These are phyloP conservation scores for Rhinopomastus cyanomelas DNA, from an alignment of 2,113 vertebrate species.

Conservation along the genomic window DNA sequence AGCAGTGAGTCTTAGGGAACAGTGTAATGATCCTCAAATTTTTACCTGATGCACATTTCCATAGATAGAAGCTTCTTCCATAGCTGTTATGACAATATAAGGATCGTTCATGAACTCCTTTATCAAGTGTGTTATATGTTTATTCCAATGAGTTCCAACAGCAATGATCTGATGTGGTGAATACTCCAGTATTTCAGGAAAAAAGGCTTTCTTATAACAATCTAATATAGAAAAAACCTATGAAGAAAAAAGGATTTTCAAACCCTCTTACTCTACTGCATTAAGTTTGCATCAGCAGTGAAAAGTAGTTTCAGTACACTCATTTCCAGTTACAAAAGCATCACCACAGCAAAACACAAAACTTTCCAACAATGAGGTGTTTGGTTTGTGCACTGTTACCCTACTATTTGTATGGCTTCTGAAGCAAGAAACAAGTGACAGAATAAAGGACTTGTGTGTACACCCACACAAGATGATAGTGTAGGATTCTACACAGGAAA, in stretches of 20 bases:
- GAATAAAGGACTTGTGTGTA: background rate
- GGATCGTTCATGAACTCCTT: slow-evolving; percentile 81
- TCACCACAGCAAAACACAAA: background rate
- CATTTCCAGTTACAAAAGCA: background rate
- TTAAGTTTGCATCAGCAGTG: background rate
- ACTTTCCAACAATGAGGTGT: background rate
- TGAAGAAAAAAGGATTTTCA: background rate
- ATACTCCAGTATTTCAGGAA: slow-evolving; percentile 52
- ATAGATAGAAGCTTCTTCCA: slow-evolving; percentile 87
- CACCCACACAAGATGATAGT: accelerated
- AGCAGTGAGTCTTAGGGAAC: background rate
- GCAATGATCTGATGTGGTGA: slow-evolving; percentile 82
- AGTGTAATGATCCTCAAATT: accelerated
- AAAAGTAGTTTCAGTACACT: background rate
- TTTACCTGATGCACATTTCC: slow-evolving; percentile 89
- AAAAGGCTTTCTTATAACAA: slow-evolving; percentile 78
- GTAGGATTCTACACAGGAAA: background rate
- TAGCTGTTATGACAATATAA: slow-evolving; percentile 77
- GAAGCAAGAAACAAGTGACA: background rate
- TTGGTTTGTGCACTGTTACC: background rate
- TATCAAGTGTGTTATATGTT: slow-evolving; percentile 71
- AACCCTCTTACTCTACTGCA: background rate
- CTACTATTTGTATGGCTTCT: background rate
- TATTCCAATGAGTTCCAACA: slow-evolving; percentile 80
- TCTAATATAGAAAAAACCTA: slow-evolving; percentile 83